Evolutionary conservation across 1,140 invertebrate genomes (phyloP).

Genomic region (Formica exsecta): DNA sequence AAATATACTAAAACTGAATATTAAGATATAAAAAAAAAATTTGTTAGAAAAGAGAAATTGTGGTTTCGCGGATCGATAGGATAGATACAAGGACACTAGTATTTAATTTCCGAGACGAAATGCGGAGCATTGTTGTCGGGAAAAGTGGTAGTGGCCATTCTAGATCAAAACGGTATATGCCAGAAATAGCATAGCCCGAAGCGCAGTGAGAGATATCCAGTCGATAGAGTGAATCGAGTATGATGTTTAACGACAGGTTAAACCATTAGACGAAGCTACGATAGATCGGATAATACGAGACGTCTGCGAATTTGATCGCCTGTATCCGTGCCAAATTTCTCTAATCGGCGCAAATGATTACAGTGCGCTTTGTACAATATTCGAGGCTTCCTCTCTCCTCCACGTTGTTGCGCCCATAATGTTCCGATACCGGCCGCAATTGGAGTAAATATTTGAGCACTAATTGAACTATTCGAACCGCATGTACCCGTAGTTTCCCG

Average conservation of each 20-base stretch:
- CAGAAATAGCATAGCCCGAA: not conserved
- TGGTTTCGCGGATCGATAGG: not conserved
- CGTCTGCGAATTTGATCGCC: conserved; percentile 74
- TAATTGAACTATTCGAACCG: conserved; percentile 75
- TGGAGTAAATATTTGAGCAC: conserved; percentile 77
- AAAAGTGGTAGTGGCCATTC: not conserved
- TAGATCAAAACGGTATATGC: not conserved
- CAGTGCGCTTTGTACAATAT: conserved; percentile 53
- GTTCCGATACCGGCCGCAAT: conserved; percentile 71
- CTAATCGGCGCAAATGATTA: conserved; percentile 76
- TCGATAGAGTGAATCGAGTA: conserved; percentile 32
- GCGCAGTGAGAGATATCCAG: not conserved
- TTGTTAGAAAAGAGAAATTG: not conserved
- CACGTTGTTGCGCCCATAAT: conserved; percentile 49
- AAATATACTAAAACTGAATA: not conserved
- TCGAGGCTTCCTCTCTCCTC: conserved; percentile 9
- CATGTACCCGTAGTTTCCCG: conserved; percentile 58
- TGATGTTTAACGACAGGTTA: conserved; percentile 65
- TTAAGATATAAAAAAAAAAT: not conserved
- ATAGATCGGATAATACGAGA: conserved; percentile 73
- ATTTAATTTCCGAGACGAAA: conserved; percentile 19
- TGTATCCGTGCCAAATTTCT: conserved; percentile 75
- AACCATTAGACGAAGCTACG: conserved; percentile 70
- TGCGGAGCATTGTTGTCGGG: not conserved
- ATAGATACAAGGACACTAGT: not conserved